Base-by-base conservation (phyloP, 64 coral and sea anemone species). In the Trachythela sp. region DNA sequence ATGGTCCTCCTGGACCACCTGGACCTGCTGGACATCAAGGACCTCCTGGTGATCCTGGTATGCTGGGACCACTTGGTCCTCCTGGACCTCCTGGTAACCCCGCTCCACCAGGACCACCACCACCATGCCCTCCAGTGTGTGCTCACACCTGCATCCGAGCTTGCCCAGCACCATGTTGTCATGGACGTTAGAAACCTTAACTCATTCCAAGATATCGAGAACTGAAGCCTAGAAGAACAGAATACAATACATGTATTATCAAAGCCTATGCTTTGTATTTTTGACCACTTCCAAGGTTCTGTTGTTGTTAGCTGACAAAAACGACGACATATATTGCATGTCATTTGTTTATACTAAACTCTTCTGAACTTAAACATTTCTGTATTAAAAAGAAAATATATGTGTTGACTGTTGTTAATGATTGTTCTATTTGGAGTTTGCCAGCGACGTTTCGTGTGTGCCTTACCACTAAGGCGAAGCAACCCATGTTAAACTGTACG, bases 1-100 rank as follows among this genome's bases (percentile, higher is more conserved):
- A 85, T 29, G 96, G 96, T 9, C 93, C 96, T 45, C 88, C 83
- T 72, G 91, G 93, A 87, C 93, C 93, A 70, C 91, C 95, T 29
- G 95, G 95, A 84, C 64, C 86, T 48, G 31, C 91, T 24, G 95
- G 95, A 3, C 86, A 86, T 6, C 93, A 92, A 87, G 95, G 95
- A 72, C 86, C 93, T 5, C 95, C 93, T 2, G 95, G 95, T 51
- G 91, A 94, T 48, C 88, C 92, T 45, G 95, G 95, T 40, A 6
- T 49, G 5, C 88, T 91, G 89, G 93, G 93, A 88, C 52, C 89
- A 26, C 85, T 84, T 1, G 90, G 90, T 24, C 90, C 90, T 30
- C 90, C 90, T 8, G 90, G 90, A 39, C 90, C 90, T 27, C 85
- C 85, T 22, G 90, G 90, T 38, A 58, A 85, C 13, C 71, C 90